Conservation (phyloP, 2,797 vertebrate species). For the Manis javanica region DNA sequence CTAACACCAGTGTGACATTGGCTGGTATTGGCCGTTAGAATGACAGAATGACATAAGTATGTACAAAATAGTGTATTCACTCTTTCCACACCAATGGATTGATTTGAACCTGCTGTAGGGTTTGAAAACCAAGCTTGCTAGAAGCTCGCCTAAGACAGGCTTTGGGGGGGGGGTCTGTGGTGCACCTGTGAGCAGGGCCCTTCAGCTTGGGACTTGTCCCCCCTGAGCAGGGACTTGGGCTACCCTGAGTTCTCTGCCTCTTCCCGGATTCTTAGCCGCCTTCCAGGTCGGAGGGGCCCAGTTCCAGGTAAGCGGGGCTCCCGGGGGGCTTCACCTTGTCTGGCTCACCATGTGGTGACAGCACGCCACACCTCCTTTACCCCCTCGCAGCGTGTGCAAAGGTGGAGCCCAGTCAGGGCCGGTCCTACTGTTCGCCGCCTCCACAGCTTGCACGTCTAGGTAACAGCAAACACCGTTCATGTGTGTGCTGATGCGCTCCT, state of each 20-base stretch:
- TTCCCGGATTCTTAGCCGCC: not conserved
- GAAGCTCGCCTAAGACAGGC: not conserved
- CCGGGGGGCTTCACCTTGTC: not conserved
- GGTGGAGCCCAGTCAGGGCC: not conserved
- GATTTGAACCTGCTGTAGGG: not conserved
- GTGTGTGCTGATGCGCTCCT: not conserved
- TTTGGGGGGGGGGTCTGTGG: not conserved
- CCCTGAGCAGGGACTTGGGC: not conserved
- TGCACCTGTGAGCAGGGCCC: not conserved
- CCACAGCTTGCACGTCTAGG: not conserved
- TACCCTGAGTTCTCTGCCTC: not conserved
- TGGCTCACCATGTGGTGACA: constrained; percentile 81
- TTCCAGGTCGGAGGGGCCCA: not conserved
- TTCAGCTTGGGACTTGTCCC: not conserved
- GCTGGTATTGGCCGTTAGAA: not conserved
- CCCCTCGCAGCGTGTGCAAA: fast-evolving
- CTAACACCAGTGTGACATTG: not conserved
- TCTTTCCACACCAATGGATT: not conserved
- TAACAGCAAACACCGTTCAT: not conserved
- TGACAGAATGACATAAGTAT: not conserved
- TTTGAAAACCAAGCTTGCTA: not conserved
- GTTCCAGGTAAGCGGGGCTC: not conserved
- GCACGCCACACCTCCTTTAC: constrained; percentile 64
- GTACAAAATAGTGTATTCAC: not conserved
- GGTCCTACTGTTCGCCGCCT: not conserved